Evolutionary conservation across 2,797 vertebrate species (phyloP).

Genomic region (Sebastes iracundus): DNA sequence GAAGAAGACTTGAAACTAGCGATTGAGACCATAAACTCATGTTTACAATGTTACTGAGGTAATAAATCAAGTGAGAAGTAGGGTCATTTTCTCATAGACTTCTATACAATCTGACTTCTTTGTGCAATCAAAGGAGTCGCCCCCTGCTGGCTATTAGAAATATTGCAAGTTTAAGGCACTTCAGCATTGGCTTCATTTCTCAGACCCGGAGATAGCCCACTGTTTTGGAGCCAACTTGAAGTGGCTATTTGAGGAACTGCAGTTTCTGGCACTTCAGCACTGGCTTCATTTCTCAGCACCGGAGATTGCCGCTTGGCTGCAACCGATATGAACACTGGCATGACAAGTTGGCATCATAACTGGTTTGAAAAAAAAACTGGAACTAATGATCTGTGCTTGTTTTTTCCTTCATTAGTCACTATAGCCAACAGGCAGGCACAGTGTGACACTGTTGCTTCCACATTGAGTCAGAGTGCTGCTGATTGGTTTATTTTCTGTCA

Average conservation of each 20-base stretch:
- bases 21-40: no score
- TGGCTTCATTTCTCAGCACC: no score
- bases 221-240: no score
- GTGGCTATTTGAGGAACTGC: no score
- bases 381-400: not conserved
- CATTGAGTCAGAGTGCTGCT: not conserved
- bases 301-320: not conserved
- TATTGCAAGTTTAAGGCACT: no score
- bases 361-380: not conserved
- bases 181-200: no score
- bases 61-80: no score
- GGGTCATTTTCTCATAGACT: not conserved
- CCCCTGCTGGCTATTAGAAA: no score
- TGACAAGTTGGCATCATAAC: not conserved
- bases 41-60: no score
- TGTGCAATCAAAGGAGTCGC: not conserved
- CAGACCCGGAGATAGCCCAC: no score
- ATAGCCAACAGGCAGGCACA: not conserved
- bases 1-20: no score
- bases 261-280: no score
- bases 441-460: not conserved
- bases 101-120: not conserved
- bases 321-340: not conserved
- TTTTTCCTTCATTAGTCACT: not conserved
- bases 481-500: slow-evolving; percentile 1